Base-by-base conservation (phyloP, 2,113 vertebrate species). In the Leptosomus discolor region DNA sequence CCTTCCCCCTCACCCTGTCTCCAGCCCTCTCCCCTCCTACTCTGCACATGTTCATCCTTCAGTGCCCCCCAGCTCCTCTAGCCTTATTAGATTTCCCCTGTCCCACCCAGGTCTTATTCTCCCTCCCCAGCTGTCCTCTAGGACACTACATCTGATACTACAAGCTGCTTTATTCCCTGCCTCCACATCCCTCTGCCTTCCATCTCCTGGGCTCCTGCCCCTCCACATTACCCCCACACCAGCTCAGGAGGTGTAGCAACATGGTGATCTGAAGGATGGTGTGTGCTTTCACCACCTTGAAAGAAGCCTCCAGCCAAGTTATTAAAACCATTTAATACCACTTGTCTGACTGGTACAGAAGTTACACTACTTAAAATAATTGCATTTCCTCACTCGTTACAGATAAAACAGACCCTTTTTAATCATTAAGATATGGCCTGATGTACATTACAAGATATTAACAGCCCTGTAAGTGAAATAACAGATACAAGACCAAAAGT, bases 401-500 rank as follows among this genome's bases (percentile, higher is more conserved):
- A 83, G 83, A 69, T 83, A 85, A 92, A 95, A 45, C 48, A 88
- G 39, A 79, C 16, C 11, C 36, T 54, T 84, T 88, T 88, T 61
- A 92, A 78, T 90, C 78, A 85, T 76, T 56, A 76, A 88, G 81
- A 46, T 76, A 65, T 1, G 3, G 27, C 58, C 50, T 90, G 57
- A 69, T 69, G 60, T 73, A 8, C 54, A 48, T 83, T 88, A 82
- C 0, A 0, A 86, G 60, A 54, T 87, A 80, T 85, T 83, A 96
- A 90, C 54, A 77, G 58, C 37, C 71, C 75, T 32, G 12, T 43
- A 96, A 69, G 26, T 77, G 63, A 93, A 92, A 79, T 76, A 93
- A 65, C 26, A 90, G 80, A 84, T 68, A 76, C 22, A 88, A 43
- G 32, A 91, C 57, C 45, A 95, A 92, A 92, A 91, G 21, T 13